Percentiles rank a stretch among this genome's conserved stretches.
phyloP scores from a whole-genome alignment of 2,797 vertebrate genomes.

The Cottoperca gobio region DNA sequence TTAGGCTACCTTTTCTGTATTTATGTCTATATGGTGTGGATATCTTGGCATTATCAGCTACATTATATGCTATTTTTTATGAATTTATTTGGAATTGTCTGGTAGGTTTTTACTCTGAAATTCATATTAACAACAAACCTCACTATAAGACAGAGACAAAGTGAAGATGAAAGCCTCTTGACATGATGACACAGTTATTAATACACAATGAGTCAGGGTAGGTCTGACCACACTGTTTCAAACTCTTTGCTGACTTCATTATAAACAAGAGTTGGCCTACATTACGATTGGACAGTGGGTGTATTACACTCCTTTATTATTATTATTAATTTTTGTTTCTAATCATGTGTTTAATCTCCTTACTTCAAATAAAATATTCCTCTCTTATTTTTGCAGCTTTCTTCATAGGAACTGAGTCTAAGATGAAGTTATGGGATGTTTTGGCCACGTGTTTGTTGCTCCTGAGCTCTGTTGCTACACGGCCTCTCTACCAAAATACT shows the following conservation, averaged over 20 bases:
- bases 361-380: slow-evolving; percentile 21
- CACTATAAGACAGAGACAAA: slow-evolving; percentile 32
- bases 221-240: slow-evolving; percentile 47
- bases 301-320: background rate
- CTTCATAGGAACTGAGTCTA: slow-evolving; percentile 96
- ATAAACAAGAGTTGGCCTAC: slow-evolving; percentile 37
- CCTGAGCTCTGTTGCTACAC: slow-evolving; percentile 93
- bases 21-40: background rate
- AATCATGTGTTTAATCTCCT: background rate
- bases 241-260: slow-evolving; percentile 53
- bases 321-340: background rate
- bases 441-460: slow-evolving; percentile 98
- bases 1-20: too few relatives aligned
- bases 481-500: slow-evolving; percentile 90
- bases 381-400: slow-evolving; percentile 84
- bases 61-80: background rate
- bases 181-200: slow-evolving; percentile 71
- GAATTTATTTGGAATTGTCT: background rate
- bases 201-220: slow-evolving; percentile 65
- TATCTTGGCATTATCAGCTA: background rate
- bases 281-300: background rate
- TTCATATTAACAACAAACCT: slow-evolving; percentile 28
- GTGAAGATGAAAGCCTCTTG: slow-evolving; percentile 52
- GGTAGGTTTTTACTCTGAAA: slow-evolving; percentile 8
- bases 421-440: slow-evolving; percentile 99